A percentile compares a stretch with the other conserved stretches of the same genome.
These are phyloP conservation scores for Mongoloraphidia duomilia DNA, from an alignment of 2,888 invertebrate genomes.

Conservation along the genomic window DNA sequence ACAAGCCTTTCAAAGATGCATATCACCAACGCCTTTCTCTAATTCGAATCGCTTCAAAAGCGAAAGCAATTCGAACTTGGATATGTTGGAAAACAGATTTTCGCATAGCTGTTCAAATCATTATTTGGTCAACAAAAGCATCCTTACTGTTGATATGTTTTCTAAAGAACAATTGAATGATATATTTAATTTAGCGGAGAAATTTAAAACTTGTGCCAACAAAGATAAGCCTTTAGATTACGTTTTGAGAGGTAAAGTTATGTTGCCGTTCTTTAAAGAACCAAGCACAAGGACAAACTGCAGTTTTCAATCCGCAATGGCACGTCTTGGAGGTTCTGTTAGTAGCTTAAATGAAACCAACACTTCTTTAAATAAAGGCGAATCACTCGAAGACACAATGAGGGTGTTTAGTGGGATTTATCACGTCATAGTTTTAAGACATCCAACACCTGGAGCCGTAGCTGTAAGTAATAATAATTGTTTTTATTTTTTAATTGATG, in stretches of 20 bases:
- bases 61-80: conserved; percentile 25
- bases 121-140: conserved; percentile 55
- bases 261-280: conserved; percentile 96
- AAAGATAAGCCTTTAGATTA: conserved; percentile 77
- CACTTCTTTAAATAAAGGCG: conserved; percentile 94
- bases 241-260: conserved; percentile 78
- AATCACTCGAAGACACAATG: conserved; percentile 80
- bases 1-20: conserved; percentile 23
- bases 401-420: conserved; percentile 82
- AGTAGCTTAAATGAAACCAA: conserved; percentile 78
- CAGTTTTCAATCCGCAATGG: conserved; percentile 95
- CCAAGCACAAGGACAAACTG: conserved; percentile 92
- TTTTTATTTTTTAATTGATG: too few species aligned
- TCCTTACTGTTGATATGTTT: conserved; percentile 76
- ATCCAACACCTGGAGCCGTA: conserved; percentile 86
- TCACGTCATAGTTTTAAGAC: conserved; percentile 86
- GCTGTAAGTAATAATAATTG: conserved; percentile 39
- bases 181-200: conserved; percentile 87
- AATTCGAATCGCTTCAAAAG: conserved; percentile 20
- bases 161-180: conserved; percentile 80
- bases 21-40: conserved; percentile 34
- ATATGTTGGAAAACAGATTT: conserved; percentile 13
- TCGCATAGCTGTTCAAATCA: conserved; percentile 24
- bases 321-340: conserved; percentile 85
- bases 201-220: conserved; percentile 63